These are phyloP conservation scores for Hippoglossus hippoglossus DNA, from an alignment of 2,797 vertebrate genomes.

Conservation along the genomic window DNA sequence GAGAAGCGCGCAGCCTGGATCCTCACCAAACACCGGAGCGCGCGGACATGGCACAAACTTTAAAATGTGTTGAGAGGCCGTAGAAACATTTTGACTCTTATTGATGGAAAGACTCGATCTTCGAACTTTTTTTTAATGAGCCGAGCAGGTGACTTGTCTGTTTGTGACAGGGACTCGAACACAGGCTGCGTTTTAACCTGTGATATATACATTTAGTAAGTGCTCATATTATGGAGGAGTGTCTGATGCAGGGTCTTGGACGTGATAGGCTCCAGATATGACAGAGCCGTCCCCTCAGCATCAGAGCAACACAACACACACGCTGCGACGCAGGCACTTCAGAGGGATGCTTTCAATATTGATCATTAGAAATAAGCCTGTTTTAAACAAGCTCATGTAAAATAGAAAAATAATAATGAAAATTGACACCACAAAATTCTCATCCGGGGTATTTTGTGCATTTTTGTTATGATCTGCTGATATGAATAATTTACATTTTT, in stretches of 20 bases:
- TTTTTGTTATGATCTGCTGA: neutral
- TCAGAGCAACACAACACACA: neutral
- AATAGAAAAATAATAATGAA: accelerated
- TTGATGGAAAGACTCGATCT: neutral
- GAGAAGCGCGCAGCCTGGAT: neutral
- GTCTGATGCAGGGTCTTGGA: slow-evolving; percentile 61
- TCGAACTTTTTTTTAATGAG: slow-evolving; percentile 17
- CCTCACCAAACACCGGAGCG: slow-evolving; percentile 31
- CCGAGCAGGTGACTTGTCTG: slow-evolving; percentile 19
- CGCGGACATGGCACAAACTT: slow-evolving; percentile 44
- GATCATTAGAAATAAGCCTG: no score
- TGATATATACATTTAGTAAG: slow-evolving; percentile 82
- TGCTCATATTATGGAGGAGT: slow-evolving; percentile 79
- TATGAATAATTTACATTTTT: neutral
- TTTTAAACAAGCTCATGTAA: neutral
- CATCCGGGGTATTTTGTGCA: accelerated
- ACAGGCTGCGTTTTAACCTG: slow-evolving; percentile 70
- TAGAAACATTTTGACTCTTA: neutral
- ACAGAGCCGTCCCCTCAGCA: slow-evolving; percentile 55
- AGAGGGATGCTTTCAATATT: neutral
- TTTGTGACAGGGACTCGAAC: slow-evolving; percentile 65
- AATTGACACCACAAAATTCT: neutral
- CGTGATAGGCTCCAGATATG: slow-evolving; percentile 78
- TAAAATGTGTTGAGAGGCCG: neutral
- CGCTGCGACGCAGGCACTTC: neutral